These are phyloP conservation scores for Seriola quinqueradiata DNA, from an alignment of 2,113 vertebrate genomes.

Conservation along the genomic window DNA sequence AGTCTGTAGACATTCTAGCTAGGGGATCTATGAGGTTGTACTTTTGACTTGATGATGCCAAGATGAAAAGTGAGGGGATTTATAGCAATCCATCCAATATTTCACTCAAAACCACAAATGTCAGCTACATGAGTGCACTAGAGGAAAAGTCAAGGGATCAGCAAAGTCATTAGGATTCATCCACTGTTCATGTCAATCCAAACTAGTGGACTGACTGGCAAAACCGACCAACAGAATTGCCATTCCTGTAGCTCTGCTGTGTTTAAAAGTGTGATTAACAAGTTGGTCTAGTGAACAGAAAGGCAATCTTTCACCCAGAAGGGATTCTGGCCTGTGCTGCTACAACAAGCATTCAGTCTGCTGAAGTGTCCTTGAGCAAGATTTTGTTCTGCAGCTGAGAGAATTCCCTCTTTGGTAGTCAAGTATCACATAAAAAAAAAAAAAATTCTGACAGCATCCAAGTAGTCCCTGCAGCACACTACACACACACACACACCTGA, in stretches of 20 bases:
- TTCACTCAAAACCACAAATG: not conserved
- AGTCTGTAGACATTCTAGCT: not conserved
- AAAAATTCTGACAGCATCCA: slow-evolving; percentile 6
- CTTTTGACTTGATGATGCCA: not conserved
- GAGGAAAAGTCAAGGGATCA: not conserved
- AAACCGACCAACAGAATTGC: not conserved
- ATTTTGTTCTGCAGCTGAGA: slow-evolving; percentile 6
- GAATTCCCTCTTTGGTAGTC: slow-evolving; percentile 11
- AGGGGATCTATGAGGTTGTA: not conserved
- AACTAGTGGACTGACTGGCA: not conserved
- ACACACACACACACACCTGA: not conserved
- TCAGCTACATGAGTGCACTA: not conserved
- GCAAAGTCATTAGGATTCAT: not conserved
- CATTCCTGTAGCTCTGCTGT: not conserved
- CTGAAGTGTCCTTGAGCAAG: slow-evolving; percentile 23
- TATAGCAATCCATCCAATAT: not conserved
- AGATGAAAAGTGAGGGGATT: not conserved
- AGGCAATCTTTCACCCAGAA: not conserved
- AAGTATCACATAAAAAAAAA: not conserved
- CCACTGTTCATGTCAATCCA: not conserved
- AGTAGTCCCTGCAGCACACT: slow-evolving; percentile 10
- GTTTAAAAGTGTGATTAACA: not conserved
- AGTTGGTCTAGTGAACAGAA: not conserved
- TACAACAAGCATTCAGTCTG: not conserved
- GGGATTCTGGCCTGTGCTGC: not conserved